Base-by-base conservation (phyloP, 2,888 invertebrate species). In the Tipula helvola region DNA sequence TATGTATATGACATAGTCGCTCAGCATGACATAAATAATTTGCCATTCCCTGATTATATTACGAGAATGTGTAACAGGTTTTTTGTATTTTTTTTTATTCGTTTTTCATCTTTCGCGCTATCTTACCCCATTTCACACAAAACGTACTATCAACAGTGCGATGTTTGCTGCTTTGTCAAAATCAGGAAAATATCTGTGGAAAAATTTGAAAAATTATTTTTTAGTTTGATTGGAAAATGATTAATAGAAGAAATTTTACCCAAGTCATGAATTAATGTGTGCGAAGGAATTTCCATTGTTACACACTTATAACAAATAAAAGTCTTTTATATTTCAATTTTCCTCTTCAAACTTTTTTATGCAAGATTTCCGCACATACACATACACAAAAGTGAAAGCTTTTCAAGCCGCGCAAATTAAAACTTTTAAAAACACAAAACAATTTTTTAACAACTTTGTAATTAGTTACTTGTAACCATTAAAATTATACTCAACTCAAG, bases 401-500 rank as follows among this genome's bases (percentile, higher is more conserved):
- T 71, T 16, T 71, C 71, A 71, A 71, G 71, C 28, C 71, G 71
- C 28, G 71, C 28, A 71, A 71, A 71, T 71, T 71, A 71, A 71
- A 71, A 71, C 71, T 71, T 71, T 28, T 71, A 71, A 71, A 71
- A 28, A 71, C 18, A 28, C 71, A 71, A 28, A 71, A 71, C 18
- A 57, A 28, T 57, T 57, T 57, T 57, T 57, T 57, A 57, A 57
- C 71, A 71, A 71, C 71, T 71, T 71, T 71, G 71, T 71, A 71
- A 71, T 71, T 71, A 71, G 71, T 71, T 71, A 71, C 71, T 71
- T 71, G 71, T 71, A 71, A 71, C 71, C 71, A 71, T 71, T 71
- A 71, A 71, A 71, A 71, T 71, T 71, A 28, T 71, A 71, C 28
- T 28, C 28, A 28, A 52, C 52, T 10, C 71, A 71, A 71, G 71